Evolutionary conservation across 2,113 vertebrate genomes (phyloP).

Genomic region (Tinamus guttatus): DNA sequence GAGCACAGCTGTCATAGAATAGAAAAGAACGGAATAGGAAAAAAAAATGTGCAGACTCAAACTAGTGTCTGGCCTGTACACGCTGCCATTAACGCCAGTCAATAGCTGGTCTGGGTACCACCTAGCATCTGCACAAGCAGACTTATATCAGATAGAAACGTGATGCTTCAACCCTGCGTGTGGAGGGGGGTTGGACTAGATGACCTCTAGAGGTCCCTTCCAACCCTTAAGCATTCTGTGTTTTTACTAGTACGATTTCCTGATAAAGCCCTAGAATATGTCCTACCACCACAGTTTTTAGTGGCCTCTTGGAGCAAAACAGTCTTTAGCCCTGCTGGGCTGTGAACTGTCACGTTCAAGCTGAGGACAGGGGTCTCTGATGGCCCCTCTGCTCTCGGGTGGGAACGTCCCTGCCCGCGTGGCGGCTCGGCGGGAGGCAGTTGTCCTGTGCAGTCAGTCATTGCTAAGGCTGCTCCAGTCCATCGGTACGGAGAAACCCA

Average conservation of each 20-base stretch:
- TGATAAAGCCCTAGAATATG: neutral
- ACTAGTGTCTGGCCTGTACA: neutral
- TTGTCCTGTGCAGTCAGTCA: neutral
- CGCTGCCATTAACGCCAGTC: neutral
- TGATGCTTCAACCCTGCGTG: too few species aligned
- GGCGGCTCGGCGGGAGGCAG: accelerated
- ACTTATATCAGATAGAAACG: neutral
- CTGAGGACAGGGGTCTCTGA: accelerated
- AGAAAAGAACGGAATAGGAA: neutral
- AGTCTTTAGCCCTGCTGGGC: neutral
- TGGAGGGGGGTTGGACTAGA: too few species aligned
- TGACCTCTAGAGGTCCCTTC: too few species aligned
- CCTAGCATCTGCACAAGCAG: neutral
- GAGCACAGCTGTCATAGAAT: neutral
- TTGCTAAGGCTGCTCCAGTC: neutral
- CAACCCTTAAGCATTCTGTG: too few species aligned
- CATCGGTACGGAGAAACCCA: neutral
- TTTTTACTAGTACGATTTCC: neutral
- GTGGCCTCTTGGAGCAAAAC: neutral
- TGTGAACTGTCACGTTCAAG: neutral
- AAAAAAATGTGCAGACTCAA: neutral
- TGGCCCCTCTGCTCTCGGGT: neutral
- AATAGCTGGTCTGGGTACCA: neutral
- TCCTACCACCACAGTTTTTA: neutral
- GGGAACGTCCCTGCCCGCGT: neutral